Base-by-base conservation (phyloP, 2,888 invertebrate species). In the Spilosoma lubricipeda region DNA sequence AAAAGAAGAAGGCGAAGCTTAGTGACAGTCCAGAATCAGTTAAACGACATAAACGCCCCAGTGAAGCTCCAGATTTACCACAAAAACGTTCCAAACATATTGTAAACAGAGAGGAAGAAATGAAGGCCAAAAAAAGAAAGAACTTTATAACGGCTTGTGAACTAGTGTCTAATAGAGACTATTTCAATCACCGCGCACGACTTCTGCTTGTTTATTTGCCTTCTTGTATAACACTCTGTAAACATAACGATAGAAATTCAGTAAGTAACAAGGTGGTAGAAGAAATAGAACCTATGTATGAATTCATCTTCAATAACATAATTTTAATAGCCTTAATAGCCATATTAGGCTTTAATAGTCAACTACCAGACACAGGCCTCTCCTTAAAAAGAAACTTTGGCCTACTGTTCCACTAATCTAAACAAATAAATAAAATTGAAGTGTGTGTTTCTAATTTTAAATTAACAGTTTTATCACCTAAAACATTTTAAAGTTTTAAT, bases 91-190 rank as follows among this genome's bases (percentile, higher is more conserved):
- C 80, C 18, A 91, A 90, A 81, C 70, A 82, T 15, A 85, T 85
- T 59, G 78, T 74, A 77, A 82, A 63, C 71, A 79, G 81, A 42
- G 87, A 89, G 52, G 87, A 87, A 33, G 89, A 90, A 67, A 64
- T 90, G 23, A 86, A 89, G 67, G 84, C 88, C 33, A 86, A 83
- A 77, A 92, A 87, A 79, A 90, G 90, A 69, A 91, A 91, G 75
- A 94, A 94, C 79, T 95, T 95, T 77, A 86, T 94, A 1, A 89
- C 87, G 76, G 94, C 94, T 13, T 95, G 95, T 82, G 90, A 92
- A 83, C 85, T 89, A 81, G 93, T 94, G 3, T 94, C 95, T 0
- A 90, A 86, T 74, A 88, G 88, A 68, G 90, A 90, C 0, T 94
- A 93, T 77, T 90, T 87, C 67, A 88, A 95, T 79, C 86, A 90